These are phyloP conservation scores for Caenorhabditis zanzibari DNA, from an alignment of 2,888 invertebrate genomes.

Conservation along the genomic window DNA sequence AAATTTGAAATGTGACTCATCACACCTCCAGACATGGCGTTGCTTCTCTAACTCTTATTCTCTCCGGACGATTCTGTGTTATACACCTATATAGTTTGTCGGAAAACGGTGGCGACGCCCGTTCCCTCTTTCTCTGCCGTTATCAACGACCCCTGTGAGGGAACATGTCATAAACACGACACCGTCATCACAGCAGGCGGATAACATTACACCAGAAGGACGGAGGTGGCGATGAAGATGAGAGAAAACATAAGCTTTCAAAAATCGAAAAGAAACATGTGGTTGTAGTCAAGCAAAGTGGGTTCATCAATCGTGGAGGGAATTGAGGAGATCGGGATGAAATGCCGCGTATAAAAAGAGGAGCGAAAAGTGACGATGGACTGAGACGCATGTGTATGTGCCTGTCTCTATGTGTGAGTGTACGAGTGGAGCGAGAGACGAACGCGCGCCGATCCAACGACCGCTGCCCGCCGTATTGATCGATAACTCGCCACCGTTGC, in stretches of 20 bases:
- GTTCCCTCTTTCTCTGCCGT: constrained; percentile 19
- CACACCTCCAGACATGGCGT: constrained; percentile 23
- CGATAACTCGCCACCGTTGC: constrained; percentile 43
- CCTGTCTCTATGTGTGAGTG: constrained; percentile 57
- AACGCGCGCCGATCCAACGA: constrained; percentile 61
- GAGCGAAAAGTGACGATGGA: constrained; percentile 60
- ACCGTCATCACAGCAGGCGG: constrained; percentile 63
- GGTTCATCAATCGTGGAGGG: constrained; percentile 51
- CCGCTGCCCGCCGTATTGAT: constrained; percentile 55
- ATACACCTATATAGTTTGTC: constrained; percentile 57
- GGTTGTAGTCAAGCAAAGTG: constrained; percentile 60
- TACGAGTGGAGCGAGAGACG: constrained; percentile 58
- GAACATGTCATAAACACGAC: constrained; percentile 60
- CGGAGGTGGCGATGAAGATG: constrained; percentile 12
- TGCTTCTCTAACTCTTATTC: constrained; percentile 20
- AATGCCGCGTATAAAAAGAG: constrained; percentile 56
- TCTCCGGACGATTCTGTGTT: constrained; percentile 5
- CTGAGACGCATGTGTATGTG: constrained; percentile 53
- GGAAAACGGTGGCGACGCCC: constrained; percentile 37
- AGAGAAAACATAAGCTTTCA: constrained; percentile 39
- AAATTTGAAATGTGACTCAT: constrained; percentile 25
- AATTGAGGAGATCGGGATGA: constrained; percentile 35
- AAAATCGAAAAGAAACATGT: constrained; percentile 55
- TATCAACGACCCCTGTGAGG: constrained; percentile 59
- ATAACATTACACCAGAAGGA: constrained; percentile 49